Evolutionary conservation across 1,140 invertebrate genomes (phyloP).

Genomic region (Protaetia brevitarsis): DNA sequence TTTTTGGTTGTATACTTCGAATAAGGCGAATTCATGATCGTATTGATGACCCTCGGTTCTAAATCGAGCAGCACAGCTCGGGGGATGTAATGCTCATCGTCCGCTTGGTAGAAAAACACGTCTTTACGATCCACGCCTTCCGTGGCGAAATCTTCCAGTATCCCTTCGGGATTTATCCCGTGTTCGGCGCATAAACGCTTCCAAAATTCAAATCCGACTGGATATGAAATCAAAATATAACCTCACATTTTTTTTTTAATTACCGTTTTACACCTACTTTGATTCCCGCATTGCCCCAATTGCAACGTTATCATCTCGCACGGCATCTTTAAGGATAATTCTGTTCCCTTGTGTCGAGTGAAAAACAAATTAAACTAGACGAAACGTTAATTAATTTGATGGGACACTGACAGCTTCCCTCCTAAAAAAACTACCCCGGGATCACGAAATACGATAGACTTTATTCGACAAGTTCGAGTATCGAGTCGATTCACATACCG

Average conservation of each 20-base stretch:
- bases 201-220: conserved; percentile 99
- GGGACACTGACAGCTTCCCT: no score
- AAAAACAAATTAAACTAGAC: no score
- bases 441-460: no score
- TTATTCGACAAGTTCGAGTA: no score
- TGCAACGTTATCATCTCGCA: conserved; percentile 98
- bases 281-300: conserved; percentile 98
- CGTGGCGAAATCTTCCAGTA: conserved; percentile 88
- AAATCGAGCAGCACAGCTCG: conserved; percentile 93
- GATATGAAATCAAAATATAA: conserved; percentile 41
- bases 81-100: conserved; percentile 99
- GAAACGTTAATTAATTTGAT: no score
- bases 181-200: conserved; percentile 97
- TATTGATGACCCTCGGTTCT: conserved; percentile 96
- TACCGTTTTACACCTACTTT: conserved; percentile 68
- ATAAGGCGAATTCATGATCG: conserved; percentile 93
- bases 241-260: conserved; percentile 7
- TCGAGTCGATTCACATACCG: no score
- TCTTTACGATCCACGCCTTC: conserved; percentile 93
- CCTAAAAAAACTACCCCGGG: not conserved
- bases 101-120: conserved; percentile 99
- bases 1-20: conserved; percentile 98
- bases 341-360: no score
- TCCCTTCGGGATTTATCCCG: conserved; percentile 95
- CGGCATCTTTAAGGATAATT: conserved; percentile 83